Percentiles rank a stretch among this genome's conserved stretches.
Evolutionary conservation across 2,113 vertebrate species (phyloP).

Genomic region (Tinamus guttatus): DNA sequence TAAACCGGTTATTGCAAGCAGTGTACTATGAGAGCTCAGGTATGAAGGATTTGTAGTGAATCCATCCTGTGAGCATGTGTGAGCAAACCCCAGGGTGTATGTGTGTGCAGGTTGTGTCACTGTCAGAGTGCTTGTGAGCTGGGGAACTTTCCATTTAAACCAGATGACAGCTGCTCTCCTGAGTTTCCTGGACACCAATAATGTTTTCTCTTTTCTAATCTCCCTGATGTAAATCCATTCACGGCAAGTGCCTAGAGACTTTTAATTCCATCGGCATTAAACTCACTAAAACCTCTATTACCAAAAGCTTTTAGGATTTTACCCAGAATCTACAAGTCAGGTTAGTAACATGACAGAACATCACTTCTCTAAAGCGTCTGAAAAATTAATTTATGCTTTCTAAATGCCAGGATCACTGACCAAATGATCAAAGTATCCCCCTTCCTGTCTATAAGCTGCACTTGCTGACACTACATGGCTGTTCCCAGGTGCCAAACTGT

Average conservation of each 20-base stretch:
- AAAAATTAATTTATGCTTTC: constrained; percentile 68
- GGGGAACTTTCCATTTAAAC: constrained; percentile 32
- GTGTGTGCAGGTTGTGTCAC: background rate
- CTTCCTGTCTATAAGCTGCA: background rate
- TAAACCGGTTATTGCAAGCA: background rate
- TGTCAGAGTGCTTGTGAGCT: background rate
- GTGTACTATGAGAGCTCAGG: fast-evolving
- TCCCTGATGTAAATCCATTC: constrained; percentile 76
- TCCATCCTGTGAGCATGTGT: fast-evolving
- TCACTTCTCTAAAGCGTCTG: constrained; percentile 55
- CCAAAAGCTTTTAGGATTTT: constrained; percentile 78
- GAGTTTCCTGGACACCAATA: constrained; percentile 70
- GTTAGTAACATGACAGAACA: constrained; percentile 67
- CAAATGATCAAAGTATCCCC: background rate
- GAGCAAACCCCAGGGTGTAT: fast-evolving
- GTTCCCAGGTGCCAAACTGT: background rate
- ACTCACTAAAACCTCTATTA: constrained; percentile 77
- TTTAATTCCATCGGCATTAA: constrained; percentile 76
- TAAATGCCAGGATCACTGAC: constrained; percentile 43
- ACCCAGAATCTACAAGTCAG: constrained; percentile 65
- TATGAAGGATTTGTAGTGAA: fast-evolving
- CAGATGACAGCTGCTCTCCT: constrained; percentile 65
- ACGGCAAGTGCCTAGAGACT: constrained; percentile 67
- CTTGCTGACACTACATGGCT: background rate
- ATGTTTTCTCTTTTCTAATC: constrained; percentile 70